Evolutionary conservation across 2,113 vertebrate species (phyloP), one percentile per base, ranked within the genome.

Genomic region (Beaufortia kweichowensis): DNA sequence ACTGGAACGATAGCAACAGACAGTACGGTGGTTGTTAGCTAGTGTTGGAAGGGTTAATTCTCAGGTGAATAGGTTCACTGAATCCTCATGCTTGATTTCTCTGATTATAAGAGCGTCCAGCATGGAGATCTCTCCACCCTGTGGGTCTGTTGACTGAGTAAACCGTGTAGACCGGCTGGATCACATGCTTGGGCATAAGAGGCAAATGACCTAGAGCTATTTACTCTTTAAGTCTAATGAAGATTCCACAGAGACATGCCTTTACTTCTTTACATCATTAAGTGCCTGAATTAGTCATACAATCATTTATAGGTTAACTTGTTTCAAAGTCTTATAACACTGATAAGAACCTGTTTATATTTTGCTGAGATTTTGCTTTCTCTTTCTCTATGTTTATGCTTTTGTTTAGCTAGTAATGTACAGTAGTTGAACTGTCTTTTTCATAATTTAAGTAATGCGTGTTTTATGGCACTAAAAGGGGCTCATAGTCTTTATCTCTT

Each of bases 141-240:
- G 55, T 64, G 41, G 9, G 17, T 71, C 63, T 85, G 75, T 84
- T 83, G 78, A 83, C 82, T 82, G 77, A 86, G 81, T 73, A 80
- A 83, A 85, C 78, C 59, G 28, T 79, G 79, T 75, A 56, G 82
- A 74, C 46, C 73, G 39, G 33, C 24, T 43, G 7, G 0, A 21
- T 83, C 88, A 88, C 84, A 82, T 84, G 86, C 82, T 71, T 11
- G 1, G 43, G 60, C 35, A 50, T 2, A 64, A 80, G 71, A 61
- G 71, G 56, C 31, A 57, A 67, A 33, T 17, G 35, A 78, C 63
- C 62, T 70, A 46, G 9, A 31, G 46, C 76, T 85, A 59, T 76
- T 65, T 78, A 79, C 65, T 61, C 24, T n/a, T n/a, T 17, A 31
- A 7, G 71, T 41, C 43, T 35, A 26, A 55, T 31, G 35, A 71